These are phyloP conservation scores for Arctocebus calabarensis DNA, from an alignment of 2,797 vertebrate species.

Conservation along the genomic window DNA sequence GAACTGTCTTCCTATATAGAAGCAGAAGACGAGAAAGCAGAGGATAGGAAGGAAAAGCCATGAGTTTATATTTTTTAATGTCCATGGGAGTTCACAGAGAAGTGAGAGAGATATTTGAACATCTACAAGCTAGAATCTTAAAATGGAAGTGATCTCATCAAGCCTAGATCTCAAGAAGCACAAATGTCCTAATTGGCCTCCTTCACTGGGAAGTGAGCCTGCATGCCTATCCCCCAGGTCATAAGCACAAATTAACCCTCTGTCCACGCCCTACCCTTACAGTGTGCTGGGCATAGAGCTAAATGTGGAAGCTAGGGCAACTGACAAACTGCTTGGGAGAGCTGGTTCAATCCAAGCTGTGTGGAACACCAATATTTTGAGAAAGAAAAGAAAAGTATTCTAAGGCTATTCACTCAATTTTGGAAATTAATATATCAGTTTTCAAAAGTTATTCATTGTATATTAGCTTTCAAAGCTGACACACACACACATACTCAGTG, in stretches of 20 bases:
- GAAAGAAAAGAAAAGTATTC: slow-evolving; percentile 31
- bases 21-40: not conserved
- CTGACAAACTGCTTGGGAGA: not conserved
- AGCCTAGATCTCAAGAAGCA: not conserved
- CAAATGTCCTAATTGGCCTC: not conserved
- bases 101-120: not conserved
- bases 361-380: not conserved
- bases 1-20: not conserved
- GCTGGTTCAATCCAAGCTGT: not conserved
- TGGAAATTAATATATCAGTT: not conserved
- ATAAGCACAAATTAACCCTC: not conserved
- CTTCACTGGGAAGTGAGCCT: not conserved
- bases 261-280: not conserved
- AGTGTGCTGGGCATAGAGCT: not conserved
- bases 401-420: not conserved
- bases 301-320: not conserved
- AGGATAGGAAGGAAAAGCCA: not conserved
- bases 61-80: not conserved
- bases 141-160: not conserved
- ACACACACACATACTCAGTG: not conserved
- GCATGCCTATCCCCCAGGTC: no score
- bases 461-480: not conserved
- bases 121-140: not conserved
- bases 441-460: not conserved
- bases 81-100: not conserved